Percentiles rank a stretch among this genome's conserved stretches.
phyloP scores from a whole-genome alignment of 2,888 invertebrate genomes.

The Ernsta delagoae region DNA sequence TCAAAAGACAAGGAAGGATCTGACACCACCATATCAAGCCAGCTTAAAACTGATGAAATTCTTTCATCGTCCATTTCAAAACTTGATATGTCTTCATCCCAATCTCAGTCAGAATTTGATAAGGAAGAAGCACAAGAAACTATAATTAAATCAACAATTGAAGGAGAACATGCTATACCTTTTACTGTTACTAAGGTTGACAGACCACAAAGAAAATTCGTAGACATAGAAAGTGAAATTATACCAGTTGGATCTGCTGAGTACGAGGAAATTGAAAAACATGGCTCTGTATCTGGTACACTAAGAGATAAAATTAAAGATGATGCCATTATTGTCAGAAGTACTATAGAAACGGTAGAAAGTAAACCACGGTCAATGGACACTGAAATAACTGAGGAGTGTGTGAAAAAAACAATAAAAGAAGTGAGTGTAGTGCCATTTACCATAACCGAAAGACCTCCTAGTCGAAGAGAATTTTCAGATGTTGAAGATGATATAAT shows the following conservation, averaged over 20 bases:
- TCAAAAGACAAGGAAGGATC: constrained; percentile 71
- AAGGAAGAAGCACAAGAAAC: constrained; percentile 60
- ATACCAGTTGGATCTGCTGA: constrained; percentile 75
- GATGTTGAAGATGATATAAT: constrained; percentile 79
- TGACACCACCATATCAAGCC: constrained; percentile 78
- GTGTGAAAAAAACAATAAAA: constrained; percentile 60
- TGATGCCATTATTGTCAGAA: constrained; percentile 59
- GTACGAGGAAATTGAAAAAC: constrained; percentile 72
- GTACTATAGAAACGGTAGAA: constrained; percentile 53
- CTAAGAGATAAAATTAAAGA: constrained; percentile 51
- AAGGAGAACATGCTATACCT: constrained; percentile 64
- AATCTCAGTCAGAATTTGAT: constrained; percentile 62
- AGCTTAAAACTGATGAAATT: constrained; percentile 74
- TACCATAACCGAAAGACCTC: constrained; percentile 69
- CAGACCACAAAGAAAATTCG: constrained; percentile 68
- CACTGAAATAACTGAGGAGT: constrained; percentile 60
- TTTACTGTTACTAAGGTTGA: constrained; percentile 72
- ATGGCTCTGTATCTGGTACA: constrained; percentile 72
- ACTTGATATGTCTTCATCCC: constrained; percentile 69
- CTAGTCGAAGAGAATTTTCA: constrained; percentile 80
- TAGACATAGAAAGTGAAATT: constrained; percentile 80
- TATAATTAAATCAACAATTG: constrained; percentile 50
- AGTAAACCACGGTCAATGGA: constrained; percentile 47
- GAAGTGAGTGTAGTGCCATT: constrained; percentile 77
- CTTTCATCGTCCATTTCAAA: constrained; percentile 78